A percentile compares a stretch with the other conserved stretches of the same genome.
These are phyloP conservation scores for Geotrupes spiniger DNA, from an alignment of 2,888 invertebrate genomes.

Conservation along the genomic window DNA sequence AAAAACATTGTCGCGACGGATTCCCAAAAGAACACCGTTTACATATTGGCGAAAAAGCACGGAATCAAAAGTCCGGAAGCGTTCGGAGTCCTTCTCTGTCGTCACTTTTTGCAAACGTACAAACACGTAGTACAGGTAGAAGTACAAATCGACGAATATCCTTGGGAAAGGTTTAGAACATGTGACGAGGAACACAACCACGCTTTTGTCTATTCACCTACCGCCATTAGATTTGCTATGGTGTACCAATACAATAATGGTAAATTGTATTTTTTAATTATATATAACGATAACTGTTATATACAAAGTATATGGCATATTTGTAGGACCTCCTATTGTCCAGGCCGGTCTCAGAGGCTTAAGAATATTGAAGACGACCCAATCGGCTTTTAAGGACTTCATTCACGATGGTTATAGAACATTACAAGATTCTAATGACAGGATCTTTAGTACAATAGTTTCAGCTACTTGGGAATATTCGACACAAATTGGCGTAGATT, in stretches of 20 bases:
- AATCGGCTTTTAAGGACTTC: conserved; percentile 77
- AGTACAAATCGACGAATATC: conserved; percentile 70
- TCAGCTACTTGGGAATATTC: conserved; percentile 74
- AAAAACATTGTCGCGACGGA: conserved; percentile 78
- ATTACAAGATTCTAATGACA: conserved; percentile 69
- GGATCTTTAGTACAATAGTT: conserved; percentile 76
- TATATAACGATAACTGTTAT: too few species aligned
- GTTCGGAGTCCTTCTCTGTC: conserved; percentile 70
- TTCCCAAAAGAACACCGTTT: conserved; percentile 80
- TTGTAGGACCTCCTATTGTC: conserved; percentile 57
- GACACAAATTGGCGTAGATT: conserved; percentile 62
- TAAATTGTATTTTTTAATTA: too few species aligned
- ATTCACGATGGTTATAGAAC: conserved; percentile 76
- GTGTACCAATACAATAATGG: conserved; percentile 67
- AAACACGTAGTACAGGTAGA: conserved; percentile 69
- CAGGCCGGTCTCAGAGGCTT: conserved; percentile 69
- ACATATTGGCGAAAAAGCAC: conserved; percentile 72
- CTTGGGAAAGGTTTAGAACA: conserved; percentile 67
- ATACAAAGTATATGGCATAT: too few species aligned
- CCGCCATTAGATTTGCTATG: conserved; percentile 65
- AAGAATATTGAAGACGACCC: conserved; percentile 75
- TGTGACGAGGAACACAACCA: conserved; percentile 65
- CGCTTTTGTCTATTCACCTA: conserved; percentile 71
- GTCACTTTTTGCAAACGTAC: conserved; percentile 73
- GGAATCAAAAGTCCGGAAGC: conserved; percentile 75